These are phyloP conservation scores for Carterocephalus palaemon DNA, from an alignment of 2,888 invertebrate genomes.

Conservation along the genomic window DNA sequence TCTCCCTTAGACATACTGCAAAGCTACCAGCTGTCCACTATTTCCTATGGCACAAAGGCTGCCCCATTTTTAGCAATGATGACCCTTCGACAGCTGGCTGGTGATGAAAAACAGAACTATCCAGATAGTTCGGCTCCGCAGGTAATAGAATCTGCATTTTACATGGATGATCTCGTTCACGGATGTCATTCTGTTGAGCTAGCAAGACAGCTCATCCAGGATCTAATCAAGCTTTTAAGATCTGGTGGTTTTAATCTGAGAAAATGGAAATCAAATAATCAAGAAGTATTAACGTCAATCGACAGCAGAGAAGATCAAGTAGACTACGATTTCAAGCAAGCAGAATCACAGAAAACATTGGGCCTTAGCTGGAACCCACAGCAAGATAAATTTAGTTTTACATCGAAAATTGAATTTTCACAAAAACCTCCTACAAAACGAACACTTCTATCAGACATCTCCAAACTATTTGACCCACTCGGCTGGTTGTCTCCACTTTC, in stretches of 20 bases:
- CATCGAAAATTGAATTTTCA: too few species aligned
- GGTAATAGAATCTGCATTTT: conserved; percentile 15
- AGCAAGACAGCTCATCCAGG: background rate
- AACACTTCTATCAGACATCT: conserved; percentile 7
- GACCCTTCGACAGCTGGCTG: conserved; percentile 28
- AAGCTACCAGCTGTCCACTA: conserved; percentile 12
- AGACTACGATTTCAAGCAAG: conserved; percentile 9
- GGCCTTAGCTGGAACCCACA: too few species aligned
- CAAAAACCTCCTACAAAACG: too few species aligned
- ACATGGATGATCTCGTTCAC: conserved; percentile 24
- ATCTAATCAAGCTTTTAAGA: background rate
- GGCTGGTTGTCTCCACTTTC: conserved; percentile 4
- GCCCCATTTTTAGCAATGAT: conserved; percentile 32
- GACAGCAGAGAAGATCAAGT: too few species aligned
- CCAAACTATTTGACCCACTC: conserved; percentile 9
- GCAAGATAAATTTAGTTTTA: too few species aligned
- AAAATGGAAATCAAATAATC: background rate
- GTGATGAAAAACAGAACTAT: conserved; percentile 26
- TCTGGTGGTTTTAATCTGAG: conserved; percentile 4
- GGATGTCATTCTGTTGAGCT: background rate
- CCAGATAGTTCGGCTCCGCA: too few species aligned
- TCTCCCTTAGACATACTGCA: too few species aligned
- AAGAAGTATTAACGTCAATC: background rate
- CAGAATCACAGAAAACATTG: conserved; percentile 20
- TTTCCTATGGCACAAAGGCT: conserved; percentile 29